Base-by-base conservation (phyloP, 2,888 invertebrate species). In the Luperina testacea region DNA sequence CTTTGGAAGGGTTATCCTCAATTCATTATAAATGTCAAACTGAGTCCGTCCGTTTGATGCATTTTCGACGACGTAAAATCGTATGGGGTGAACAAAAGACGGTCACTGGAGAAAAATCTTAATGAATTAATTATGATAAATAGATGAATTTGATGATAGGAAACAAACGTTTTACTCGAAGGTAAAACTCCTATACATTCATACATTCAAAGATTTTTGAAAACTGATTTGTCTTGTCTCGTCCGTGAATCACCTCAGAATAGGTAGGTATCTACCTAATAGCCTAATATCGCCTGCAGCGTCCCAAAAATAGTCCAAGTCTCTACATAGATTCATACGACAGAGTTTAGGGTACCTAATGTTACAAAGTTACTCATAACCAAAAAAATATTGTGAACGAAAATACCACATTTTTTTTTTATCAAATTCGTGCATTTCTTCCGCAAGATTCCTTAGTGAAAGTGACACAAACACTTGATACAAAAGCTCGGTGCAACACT, bases 381-480 rank as follows among this genome's bases (percentile, higher is more conserved):
- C 42, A 42, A 68, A 68, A 48, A 48, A 11, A 6, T 6, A 42
- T 42, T 5, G n/a, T 32, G 32, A 70, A 24, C 15, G 9, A 57
- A 57, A 32, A 1, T 24, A 45, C 27, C n/a, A 9, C n/a, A n/a
- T 0, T 3, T 69, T 68, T 27, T 68, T 61, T n/a, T 38, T 3
- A 32, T 42, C 3, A 42, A 63, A 24, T 27, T 4, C 75, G 11
- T 61, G 68, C 48, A 20, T n/a, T 17, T 53, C 24, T 57, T 57
- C 20, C 15, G 15, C 3, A 9, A 7, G 4, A 61, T 38, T 20
- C 8, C 20, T 32, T 9, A 73, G 65, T 63, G 82, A 82, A 74
- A 84, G 84, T 84, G 74, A 24, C 70, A 65, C 53, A 80, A 71
- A 57, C 71, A 51, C 51, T 80, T 27, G 2, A 13, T 51, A 83